Conservation (phyloP, 2,888 invertebrate species). For the Schizotus pectinicornis region DNA sequence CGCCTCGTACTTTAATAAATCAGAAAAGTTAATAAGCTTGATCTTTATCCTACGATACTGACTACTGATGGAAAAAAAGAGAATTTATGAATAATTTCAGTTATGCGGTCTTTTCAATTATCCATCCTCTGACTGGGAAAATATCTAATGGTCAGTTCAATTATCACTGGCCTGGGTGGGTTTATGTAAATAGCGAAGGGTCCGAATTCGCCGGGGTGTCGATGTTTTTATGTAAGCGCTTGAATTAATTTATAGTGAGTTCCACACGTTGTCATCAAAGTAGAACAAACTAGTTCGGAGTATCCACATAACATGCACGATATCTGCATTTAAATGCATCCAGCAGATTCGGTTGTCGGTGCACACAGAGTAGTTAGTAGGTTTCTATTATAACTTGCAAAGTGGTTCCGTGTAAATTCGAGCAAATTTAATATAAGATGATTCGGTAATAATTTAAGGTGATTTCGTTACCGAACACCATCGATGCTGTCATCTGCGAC, state of each 20-base stretch:
- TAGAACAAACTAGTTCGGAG: slow-evolving; percentile 17
- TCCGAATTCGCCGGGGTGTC: neutral
- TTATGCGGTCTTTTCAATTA: no score
- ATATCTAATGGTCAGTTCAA: no score
- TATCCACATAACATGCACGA: slow-evolving; percentile 16
- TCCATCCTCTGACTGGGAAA: no score
- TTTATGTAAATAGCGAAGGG: neutral
- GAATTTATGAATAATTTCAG: no score
- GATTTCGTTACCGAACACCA: no score
- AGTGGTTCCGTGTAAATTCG: slow-evolving; percentile 9
- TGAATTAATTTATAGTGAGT: slow-evolving; percentile 19
- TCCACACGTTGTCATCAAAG: slow-evolving; percentile 18
- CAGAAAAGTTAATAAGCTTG: no score
- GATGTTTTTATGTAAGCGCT: neutral
- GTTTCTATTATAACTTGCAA: slow-evolving; percentile 6
- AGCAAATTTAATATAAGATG: slow-evolving; percentile 13
- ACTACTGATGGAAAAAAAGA: no score
- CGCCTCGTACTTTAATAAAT: no score
- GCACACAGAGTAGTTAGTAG: neutral
- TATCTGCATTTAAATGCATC: slow-evolving; percentile 27
- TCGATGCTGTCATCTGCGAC: neutral
- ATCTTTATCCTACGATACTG: no score
- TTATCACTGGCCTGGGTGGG: neutral
- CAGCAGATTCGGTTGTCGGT: slow-evolving; percentile 3
- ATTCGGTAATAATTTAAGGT: slow-evolving; percentile 9